Evolutionary conservation across 2,888 invertebrate genomes (phyloP), one percentile per base, ranked within the genome.

Genomic region (Hedychridium roseum): DNA sequence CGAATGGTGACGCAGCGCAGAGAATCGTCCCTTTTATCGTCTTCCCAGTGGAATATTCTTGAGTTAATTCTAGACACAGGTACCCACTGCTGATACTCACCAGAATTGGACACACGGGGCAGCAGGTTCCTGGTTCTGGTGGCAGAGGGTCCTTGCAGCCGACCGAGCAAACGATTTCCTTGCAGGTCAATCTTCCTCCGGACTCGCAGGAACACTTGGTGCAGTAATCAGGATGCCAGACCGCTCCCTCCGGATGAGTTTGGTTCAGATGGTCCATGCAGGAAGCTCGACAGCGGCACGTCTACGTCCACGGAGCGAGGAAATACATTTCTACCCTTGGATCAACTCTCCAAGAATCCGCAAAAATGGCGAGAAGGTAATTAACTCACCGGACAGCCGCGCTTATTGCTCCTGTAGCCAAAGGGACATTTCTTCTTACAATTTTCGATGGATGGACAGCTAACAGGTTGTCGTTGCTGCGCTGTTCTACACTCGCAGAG

Each of bases 121-220:
- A 78, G 57, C 77, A 77, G 39, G 62, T 60, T 41, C 71, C 73
- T 1, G 64, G 61, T 32, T 66, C 54, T 40, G 74, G 68, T 26
- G 77, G 73, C 31, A 60, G 37, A 7, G 75, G 72, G 47, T 75
- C 63, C 55, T 46, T 50, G 51, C 77, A 76, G 28, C 67, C 70
- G 16, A 73, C 62, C 43, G 70, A 71, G 60, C 77, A 77, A 32
- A 74, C 57, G 34, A 72, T 77, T 50, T 73, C 68, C 43, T 70
- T 73, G 60, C 77, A 78, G 54, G 55, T 66, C 42, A 76, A 66
- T 42, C 64, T 62, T 20, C 76, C 75, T 38, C 64, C 65, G 32
- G 57, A 15, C 35, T 76, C 73, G 59, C 77, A 77, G 18, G 50
- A 62, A 63, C 77, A 77, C 28, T 66, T 66, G 27, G 68, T 68